phyloP scores from a whole-genome alignment of 2,888 invertebrate species.

The Pheosia gnoma region DNA sequence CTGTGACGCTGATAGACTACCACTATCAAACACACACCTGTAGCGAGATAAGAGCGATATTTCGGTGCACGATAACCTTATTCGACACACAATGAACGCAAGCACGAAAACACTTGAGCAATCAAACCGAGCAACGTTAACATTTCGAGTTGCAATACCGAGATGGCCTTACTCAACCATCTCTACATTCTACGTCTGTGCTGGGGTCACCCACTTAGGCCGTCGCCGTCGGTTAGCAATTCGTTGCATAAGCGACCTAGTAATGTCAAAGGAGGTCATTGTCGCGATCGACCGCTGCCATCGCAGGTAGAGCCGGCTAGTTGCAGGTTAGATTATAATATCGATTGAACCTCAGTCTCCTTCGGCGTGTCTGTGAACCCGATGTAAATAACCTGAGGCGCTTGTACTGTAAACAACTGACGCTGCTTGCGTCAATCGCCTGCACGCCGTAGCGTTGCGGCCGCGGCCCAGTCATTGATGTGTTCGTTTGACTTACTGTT shows the following conservation, averaged over 20 bases:
- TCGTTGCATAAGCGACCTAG: slow-evolving; percentile 80
- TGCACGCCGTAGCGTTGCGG: slow-evolving; percentile 52
- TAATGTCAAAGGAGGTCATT: slow-evolving; percentile 79
- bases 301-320: slow-evolving; percentile 48
- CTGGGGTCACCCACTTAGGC: slow-evolving; percentile 68
- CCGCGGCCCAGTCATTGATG: slow-evolving; percentile 56
- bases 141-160: slow-evolving; percentile 42
- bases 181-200: slow-evolving; percentile 58
- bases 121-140: slow-evolving; percentile 39
- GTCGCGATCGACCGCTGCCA: slow-evolving; percentile 52
- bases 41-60: slow-evolving; percentile 60
- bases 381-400: slow-evolving; percentile 82
- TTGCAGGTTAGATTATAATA: slow-evolving; percentile 75
- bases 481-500: slow-evolving; percentile 54
- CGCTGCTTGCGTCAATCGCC: slow-evolving; percentile 77
- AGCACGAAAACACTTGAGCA: slow-evolving; percentile 45
- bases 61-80: slow-evolving; percentile 58
- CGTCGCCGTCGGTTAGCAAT: slow-evolving; percentile 58
- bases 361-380: slow-evolving; percentile 83
- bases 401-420: slow-evolving; percentile 79
- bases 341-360: slow-evolving; percentile 76
- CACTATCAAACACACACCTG: slow-evolving; percentile 62
- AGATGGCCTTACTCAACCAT: slow-evolving; percentile 67
- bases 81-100: slow-evolving; percentile 44
- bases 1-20: slow-evolving; percentile 64